Conservation (phyloP, 2,797 vertebrate genomes). For the Anabas testudineus region DNA sequence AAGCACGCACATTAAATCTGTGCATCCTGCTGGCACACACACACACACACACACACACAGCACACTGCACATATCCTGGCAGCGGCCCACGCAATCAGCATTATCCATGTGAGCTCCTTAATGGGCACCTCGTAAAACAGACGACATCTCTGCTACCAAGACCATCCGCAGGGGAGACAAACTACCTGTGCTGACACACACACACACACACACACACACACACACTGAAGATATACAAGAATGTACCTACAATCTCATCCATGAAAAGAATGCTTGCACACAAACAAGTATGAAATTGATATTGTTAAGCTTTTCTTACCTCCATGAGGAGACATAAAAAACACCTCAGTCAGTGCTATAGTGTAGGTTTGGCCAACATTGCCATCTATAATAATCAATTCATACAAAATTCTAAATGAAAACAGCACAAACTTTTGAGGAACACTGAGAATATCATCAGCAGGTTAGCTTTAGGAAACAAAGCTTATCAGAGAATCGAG, state of each 20-base stretch:
- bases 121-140: constrained; percentile 85
- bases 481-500: constrained; percentile 11
- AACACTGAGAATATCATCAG: neutral
- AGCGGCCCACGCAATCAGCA: constrained; percentile 81
- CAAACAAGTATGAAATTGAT: constrained; percentile 16
- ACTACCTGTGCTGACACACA: constrained; percentile 61
- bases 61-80: constrained; percentile 38
- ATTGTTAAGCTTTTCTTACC: constrained; percentile 4
- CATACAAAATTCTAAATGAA: neutral
- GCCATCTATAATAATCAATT: neutral
- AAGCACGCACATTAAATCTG: constrained; percentile 32
- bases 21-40: constrained; percentile 8
- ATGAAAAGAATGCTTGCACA: constrained; percentile 26
- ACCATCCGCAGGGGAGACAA: constrained; percentile 75
- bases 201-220: constrained; percentile 42
- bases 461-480: neutral
- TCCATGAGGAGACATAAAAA: constrained; percentile 11
- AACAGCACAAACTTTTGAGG: neutral
- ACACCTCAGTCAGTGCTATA: neutral
- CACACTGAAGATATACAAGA: constrained; percentile 14
- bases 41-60: constrained; percentile 19
- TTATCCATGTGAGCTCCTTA: constrained; percentile 86
- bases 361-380: neutral
- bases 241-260: neutral
- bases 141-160: constrained; percentile 78